These are phyloP conservation scores for Lasioglossum figueresi DNA, from an alignment of 2,888 invertebrate genomes.

Conservation along the genomic window DNA sequence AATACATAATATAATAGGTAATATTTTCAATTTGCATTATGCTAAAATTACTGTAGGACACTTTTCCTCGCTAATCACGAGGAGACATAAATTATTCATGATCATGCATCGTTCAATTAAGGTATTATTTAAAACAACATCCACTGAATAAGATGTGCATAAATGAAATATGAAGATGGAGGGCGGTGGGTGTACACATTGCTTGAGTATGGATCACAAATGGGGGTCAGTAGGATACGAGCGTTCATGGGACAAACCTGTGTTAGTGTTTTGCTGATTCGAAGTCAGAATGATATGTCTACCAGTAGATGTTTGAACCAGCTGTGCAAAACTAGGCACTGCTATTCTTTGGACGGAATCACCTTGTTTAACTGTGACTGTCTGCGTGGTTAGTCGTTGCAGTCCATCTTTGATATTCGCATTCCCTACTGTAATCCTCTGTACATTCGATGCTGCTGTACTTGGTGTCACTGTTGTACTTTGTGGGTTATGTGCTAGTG, in stretches of 20 bases:
- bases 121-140: conserved; percentile 29
- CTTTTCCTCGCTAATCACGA: conserved; percentile 16
- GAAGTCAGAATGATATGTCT: conserved; percentile 89
- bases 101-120: conserved; percentile 41
- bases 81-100: conserved; percentile 32
- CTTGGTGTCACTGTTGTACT: conserved; percentile 75
- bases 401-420: conserved; percentile 79
- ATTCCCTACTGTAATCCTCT: conserved; percentile 81
- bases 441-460: conserved; percentile 80
- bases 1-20: neutral
- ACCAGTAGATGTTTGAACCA: conserved; percentile 89
- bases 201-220: conserved; percentile 37
- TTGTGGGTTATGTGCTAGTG: conserved; percentile 80
- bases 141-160: conserved; percentile 35
- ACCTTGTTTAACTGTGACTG: conserved; percentile 81
- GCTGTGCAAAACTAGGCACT: conserved; percentile 86
- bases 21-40: neutral
- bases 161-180: conserved; percentile 42
- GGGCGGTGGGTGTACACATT: conserved; percentile 21
- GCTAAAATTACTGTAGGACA: neutral
- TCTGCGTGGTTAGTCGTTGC: conserved; percentile 79
- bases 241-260: conserved; percentile 73
- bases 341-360: conserved; percentile 83
- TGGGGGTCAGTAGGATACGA: conserved; percentile 60
- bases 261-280: conserved; percentile 81